Evolutionary conservation across 92 coral and sea anemone species (phyloP).

Genomic region (Diadumene lineata): DNA sequence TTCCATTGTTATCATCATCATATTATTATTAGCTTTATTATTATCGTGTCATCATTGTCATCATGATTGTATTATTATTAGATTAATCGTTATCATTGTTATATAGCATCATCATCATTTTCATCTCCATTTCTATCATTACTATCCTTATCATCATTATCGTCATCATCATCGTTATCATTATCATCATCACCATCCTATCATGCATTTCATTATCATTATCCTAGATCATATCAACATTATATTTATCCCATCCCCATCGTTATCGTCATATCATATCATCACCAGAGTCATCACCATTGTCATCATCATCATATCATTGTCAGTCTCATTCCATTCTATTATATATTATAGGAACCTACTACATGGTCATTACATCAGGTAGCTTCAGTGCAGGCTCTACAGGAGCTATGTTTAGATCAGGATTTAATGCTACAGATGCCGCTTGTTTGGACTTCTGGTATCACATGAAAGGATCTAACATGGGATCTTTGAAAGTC

Average conservation of each 20-base stretch:
- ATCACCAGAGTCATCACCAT: neutral
- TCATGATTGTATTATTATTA: no score
- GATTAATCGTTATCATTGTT: neutral
- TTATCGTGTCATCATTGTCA: no score
- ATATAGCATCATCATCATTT: neutral
- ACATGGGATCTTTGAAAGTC: conserved; percentile 46
- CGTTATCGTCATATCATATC: no score
- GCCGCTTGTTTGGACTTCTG: conserved; percentile 39
- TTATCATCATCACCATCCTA: neutral
- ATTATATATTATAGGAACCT: neutral
- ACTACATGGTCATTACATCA: conserved; percentile 2
- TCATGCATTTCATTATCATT: neutral
- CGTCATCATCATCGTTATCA: neutral
- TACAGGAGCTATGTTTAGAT: neutral
- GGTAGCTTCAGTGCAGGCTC: conserved; percentile 5
- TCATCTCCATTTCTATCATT: neutral
- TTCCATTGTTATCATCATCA: no score
- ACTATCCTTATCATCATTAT: neutral
- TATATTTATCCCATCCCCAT: neutral
- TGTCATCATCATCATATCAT: neutral
- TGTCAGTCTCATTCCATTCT: no score
- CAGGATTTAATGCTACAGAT: conserved; percentile 24
- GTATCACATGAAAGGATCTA: conserved; percentile 31
- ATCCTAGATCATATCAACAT: neutral
- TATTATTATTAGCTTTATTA: no score